A percentile compares a stretch with the other conserved stretches of the same genome.
phyloP scores from a whole-genome alignment of 1,140 invertebrate genomes.

The Fopius arisanus region DNA sequence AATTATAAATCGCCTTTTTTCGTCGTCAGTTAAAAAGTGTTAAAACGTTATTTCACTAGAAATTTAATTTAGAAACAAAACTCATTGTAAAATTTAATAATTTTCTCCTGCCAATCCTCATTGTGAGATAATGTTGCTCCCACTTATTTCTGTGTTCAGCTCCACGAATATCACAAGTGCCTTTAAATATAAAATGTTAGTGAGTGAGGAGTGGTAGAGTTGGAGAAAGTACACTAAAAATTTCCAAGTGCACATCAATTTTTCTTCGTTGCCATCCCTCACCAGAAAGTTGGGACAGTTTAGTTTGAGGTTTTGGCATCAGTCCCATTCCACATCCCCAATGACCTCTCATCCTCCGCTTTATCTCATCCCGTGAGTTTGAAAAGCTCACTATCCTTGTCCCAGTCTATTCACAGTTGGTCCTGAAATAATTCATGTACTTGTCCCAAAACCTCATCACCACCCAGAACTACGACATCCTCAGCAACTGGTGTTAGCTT shows the following conservation, averaged over 20 bases:
- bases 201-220: background rate
- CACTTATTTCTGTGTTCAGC: too few relatives aligned
- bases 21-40: too few relatives aligned
- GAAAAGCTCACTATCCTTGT: background rate
- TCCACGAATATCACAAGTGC: background rate
- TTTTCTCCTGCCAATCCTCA: background rate
- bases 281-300: slow-evolving; percentile 24
- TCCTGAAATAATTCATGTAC: slow-evolving; percentile 6
- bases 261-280: slow-evolving; percentile 21
- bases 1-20: background rate
- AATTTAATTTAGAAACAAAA: too few relatives aligned
- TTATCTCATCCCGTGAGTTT: background rate
- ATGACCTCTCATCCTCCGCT: background rate
- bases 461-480: slow-evolving; percentile 46
- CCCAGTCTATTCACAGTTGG: background rate
- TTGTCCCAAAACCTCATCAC: slow-evolving; percentile 35
- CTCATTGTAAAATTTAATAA: background rate
- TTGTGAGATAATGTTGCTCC: background rate
- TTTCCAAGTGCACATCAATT: background rate
- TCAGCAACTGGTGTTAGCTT: slow-evolving; percentile 64
- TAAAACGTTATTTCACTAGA: too few relatives aligned
- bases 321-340: background rate
- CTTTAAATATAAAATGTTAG: background rate
- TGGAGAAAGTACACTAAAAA: background rate
- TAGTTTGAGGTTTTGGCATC: slow-evolving; percentile 13